A percentile compares a stretch with the other conserved stretches of the same genome.
Evolutionary conservation across 2,797 vertebrate species (phyloP).

Genomic region (Rhynchotus rufescens): DNA sequence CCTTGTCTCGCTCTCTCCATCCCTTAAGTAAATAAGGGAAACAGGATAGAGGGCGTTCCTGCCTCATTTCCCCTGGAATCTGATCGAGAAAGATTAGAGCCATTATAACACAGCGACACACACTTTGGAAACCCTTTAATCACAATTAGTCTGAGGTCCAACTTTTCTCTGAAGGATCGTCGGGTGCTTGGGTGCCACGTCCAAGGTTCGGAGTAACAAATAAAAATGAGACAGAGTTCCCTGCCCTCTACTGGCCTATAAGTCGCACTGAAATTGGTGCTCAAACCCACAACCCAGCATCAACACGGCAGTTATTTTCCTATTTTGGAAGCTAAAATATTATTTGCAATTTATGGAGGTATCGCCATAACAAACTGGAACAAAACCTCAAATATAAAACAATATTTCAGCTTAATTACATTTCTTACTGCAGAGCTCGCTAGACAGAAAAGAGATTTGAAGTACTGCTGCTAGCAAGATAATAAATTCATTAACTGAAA

Average conservation of each 20-base stretch:
- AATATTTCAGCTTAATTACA: background rate
- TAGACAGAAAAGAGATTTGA: background rate
- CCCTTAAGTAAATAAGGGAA: conserved; percentile 50
- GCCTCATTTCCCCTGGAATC: conserved; percentile 67
- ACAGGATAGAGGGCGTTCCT: conserved; percentile 70
- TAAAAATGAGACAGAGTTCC: conserved; percentile 34
- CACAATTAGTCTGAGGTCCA: conserved; percentile 26
- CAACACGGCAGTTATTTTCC: background rate
- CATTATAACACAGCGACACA: conserved; percentile 47
- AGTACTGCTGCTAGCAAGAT: background rate
- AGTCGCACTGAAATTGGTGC: background rate
- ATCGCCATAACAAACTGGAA: background rate
- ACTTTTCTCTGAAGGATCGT: conserved; percentile 37
- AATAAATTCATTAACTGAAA: conserved; percentile 44
- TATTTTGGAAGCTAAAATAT: background rate
- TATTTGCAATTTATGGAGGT: background rate
- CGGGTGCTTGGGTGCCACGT: background rate
- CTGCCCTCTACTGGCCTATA: conserved; percentile 65
- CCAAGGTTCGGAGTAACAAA: background rate
- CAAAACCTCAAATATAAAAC: background rate
- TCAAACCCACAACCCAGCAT: background rate
- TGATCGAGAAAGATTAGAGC: conserved; percentile 67
- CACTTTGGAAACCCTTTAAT: conserved; percentile 49
- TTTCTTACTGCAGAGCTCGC: background rate
- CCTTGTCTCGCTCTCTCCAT: background rate